Percentiles rank a stretch among this genome's conserved stretches.
Evolutionary conservation across 2,797 vertebrate genomes (phyloP).

Genomic region (Myotis daubentonii): DNA sequence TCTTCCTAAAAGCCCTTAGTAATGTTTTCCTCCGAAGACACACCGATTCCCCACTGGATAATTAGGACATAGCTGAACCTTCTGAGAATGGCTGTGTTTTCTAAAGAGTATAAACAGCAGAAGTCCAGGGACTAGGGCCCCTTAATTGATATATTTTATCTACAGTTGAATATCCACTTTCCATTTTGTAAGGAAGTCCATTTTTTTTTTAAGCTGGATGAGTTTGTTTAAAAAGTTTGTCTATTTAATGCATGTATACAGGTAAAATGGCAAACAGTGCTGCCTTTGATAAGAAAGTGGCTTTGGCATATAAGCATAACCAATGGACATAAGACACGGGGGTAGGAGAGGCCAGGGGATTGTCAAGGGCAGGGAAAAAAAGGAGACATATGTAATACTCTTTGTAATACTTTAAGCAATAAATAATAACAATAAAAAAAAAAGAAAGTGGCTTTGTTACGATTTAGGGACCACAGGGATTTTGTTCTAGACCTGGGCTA

Average conservation of each 20-base stretch:
- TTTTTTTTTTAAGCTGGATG: neutral
- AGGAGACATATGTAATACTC: no score
- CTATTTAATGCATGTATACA: neutral
- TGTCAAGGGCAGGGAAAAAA: no score
- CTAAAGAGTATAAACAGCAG: slow-evolving; percentile 29
- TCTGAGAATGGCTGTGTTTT: slow-evolving; percentile 14
- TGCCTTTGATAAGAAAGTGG: slow-evolving; percentile 22
- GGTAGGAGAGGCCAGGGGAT: no score
- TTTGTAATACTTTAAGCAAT: no score
- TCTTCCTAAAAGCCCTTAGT: slow-evolving; percentile 60
- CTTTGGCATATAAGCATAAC: neutral
- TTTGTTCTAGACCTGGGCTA: neutral
- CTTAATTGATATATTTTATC: slow-evolving; percentile 62
- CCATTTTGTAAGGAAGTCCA: slow-evolving; percentile 1
- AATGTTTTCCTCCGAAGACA: slow-evolving; percentile 62
- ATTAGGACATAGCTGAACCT: slow-evolving; percentile 62
- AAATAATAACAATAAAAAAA: no score
- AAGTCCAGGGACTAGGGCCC: neutral
- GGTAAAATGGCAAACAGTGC: slow-evolving; percentile 32
- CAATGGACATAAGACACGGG: no score
- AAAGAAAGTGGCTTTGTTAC: slow-evolving; percentile 12
- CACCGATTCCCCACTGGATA: slow-evolving; percentile 56
- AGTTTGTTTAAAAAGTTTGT: slow-evolving; percentile 45
- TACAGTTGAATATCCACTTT: slow-evolving; percentile 52
- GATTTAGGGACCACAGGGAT: neutral